Percentiles rank a stretch among this genome's conserved stretches.
Conservation (phyloP, 1,140 invertebrate genomes). For the Drosophila baimaii region DNA sequence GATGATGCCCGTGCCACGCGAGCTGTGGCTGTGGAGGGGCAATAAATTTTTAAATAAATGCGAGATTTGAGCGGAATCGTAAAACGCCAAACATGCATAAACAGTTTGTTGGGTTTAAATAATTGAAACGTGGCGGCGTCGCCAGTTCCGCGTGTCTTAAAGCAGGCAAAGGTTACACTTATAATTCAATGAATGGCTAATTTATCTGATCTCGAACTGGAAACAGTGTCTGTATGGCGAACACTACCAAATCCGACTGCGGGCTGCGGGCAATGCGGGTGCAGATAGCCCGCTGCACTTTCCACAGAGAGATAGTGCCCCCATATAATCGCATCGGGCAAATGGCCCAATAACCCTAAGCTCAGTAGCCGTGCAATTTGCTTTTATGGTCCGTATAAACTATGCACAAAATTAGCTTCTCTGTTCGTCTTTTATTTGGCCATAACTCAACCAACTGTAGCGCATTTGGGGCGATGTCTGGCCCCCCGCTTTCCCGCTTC, state of each 20-base stretch:
- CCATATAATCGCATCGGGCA: constrained; percentile 27
- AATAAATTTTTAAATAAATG: constrained; percentile 55
- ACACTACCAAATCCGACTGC: not conserved
- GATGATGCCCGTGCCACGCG: constrained; percentile 7
- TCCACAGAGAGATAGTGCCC: constrained; percentile 20
- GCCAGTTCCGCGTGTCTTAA: constrained; percentile 12
- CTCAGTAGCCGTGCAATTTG: constrained; percentile 46
- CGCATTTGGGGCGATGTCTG: constrained; percentile 48
- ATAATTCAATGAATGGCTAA: constrained; percentile 10
- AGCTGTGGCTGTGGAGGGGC: constrained; percentile 23
- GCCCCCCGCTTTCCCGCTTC: not conserved
- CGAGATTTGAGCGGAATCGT: constrained; percentile 36
- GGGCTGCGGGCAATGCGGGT: constrained; percentile 25
- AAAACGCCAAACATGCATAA: constrained; percentile 38
- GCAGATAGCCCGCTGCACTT: constrained; percentile 27
- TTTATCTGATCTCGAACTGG: constrained; percentile 6
- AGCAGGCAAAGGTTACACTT: constrained; percentile 9
- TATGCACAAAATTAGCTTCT: constrained; percentile 59
- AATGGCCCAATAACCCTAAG: constrained; percentile 52
- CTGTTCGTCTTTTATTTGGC: constrained; percentile 48
- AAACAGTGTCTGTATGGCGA: not conserved
- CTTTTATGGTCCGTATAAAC: constrained; percentile 55
- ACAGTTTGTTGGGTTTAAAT: constrained; percentile 34
- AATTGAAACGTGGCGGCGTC: constrained; percentile 31
- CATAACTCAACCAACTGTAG: constrained; percentile 60